Conservation (phyloP, 2,797 vertebrate species). For the Brotula barbata region DNA sequence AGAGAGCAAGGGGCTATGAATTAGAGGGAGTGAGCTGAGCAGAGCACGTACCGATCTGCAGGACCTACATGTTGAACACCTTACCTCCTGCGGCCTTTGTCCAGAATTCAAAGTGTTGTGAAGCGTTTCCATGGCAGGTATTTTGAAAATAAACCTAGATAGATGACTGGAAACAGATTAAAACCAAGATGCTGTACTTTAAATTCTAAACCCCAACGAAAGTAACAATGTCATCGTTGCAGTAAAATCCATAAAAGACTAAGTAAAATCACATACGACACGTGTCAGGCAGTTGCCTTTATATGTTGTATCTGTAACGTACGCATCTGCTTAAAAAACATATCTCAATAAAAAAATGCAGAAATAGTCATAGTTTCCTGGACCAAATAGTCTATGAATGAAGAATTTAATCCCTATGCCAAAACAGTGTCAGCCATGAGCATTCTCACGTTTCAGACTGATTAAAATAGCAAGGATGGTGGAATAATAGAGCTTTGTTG, state of each 20-base stretch:
- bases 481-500: conserved; percentile 58
- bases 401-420: conserved; percentile 44
- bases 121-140: conserved; percentile 21
- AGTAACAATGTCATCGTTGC: too few species aligned
- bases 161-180: background rate
- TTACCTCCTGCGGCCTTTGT: conserved; percentile 37
- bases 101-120: conserved; percentile 19
- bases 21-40: conserved; percentile 53
- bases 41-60: conserved; percentile 47
- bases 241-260: background rate
- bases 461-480: conserved; percentile 58
- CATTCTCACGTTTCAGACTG: conserved; percentile 66
- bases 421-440: conserved; percentile 51
- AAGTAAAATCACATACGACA: background rate
- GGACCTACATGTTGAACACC: conserved; percentile 46
- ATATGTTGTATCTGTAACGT: conserved; percentile 3
- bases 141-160: background rate
- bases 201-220: too few species aligned
- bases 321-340: background rate
- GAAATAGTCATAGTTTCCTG: conserved; percentile 21
- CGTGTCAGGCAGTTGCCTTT: background rate
- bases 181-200: background rate
- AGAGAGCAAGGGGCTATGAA: conserved; percentile 61
- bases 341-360: conserved; percentile 13
- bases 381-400: conserved; percentile 19